Evolutionary conservation across 2,113 vertebrate genomes (phyloP), one percentile per base, ranked within the genome.

Genomic region (Paedocypris sp.): DNA sequence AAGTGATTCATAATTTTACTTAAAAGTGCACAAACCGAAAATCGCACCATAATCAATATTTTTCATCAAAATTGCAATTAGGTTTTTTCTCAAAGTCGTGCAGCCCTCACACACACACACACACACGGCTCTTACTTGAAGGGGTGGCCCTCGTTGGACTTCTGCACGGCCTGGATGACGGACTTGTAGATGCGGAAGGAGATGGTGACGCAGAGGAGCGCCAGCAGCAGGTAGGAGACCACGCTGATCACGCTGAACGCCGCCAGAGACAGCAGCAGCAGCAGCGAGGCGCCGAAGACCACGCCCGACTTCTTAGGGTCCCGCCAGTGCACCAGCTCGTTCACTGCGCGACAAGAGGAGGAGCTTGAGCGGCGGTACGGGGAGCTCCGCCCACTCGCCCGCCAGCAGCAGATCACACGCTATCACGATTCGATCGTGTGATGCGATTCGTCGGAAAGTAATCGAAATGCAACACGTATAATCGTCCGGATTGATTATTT

Each of bases 191-290:
- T 82, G 29, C 92, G 88, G 73, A 91, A 91, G 85, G 86, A 86
- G 86, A 94, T 91, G 83, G 93, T 96, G 79, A 96, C 90, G 0
- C 86, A 87, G 28, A 94, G 91, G 67, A 94, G 86, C 2, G 92
- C 89, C 74, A 94, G 83, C 42, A 94, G 85, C 73, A 94, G 85
- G 85, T 94, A 92, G 25, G 93, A 92, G 18, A 75, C 48, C 73
- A 96, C 91, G 32, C 89, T 94, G 84, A 96, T 90, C 50, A 91
- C 84, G 53, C 92, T 94, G 83, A 94, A 93, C 2, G 91, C 90
- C 1, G 93, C 93, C 77, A 96, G 81, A 0, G 93, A 96, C 15
- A 96, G 85, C 72, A 96, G 87, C 81, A 90, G 15, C 68, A 92
- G 76, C 80, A 96, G 70, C 0, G 88, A 90, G 62, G 85, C 67